Base-by-base conservation (phyloP, 2,888 invertebrate genomes). In the Rhopalosiphum nymphaeae region DNA sequence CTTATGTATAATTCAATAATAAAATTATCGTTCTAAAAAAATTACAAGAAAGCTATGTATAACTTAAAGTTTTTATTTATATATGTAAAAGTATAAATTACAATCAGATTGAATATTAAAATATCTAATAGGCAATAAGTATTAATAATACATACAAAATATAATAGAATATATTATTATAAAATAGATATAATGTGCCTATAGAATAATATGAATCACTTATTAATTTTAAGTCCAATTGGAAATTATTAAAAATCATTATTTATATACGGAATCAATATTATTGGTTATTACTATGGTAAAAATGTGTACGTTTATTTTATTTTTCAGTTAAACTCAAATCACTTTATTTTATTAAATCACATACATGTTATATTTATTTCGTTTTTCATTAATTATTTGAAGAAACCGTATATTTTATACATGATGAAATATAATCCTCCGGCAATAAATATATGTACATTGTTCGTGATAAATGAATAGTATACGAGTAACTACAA, bases 381-480 rank as follows among this genome's bases (percentile, higher is more conserved):
- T 36, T 78, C n/a, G 36, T 78, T 36, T 36, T 78, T 36, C 36
- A 36, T 78, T 78, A 78, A 25, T 78, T 78, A 78, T 21, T 78
- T 78, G 21, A 78, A 36, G 21, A 89, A 46, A 46, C 46, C 46
- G 29, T 29, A 13, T n/a, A n/a, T 13, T 46, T 84, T 13, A 86
- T 29, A 86, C 29, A 46, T 13, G 2, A 86, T 29, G 44, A 86
- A 86, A 86, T 46, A 86, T 86, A 86, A 86, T 86, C 29, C n/a
- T 46, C n/a, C 16, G 13, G 44, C 46, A 29, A 46, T 46, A 78
- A 21, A 78, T 78, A 29, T 29, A 46, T 46, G 46, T 49, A 46
- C 46, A 29, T 57, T 89, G 36, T 44, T 42, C 25, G 89, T 57
- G 89, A 56, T 89, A 57, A 89, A 56, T 89, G 44, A 57, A 56